phyloP scores from a whole-genome alignment of 2,888 invertebrate species.

The Lasiommata megera region DNA sequence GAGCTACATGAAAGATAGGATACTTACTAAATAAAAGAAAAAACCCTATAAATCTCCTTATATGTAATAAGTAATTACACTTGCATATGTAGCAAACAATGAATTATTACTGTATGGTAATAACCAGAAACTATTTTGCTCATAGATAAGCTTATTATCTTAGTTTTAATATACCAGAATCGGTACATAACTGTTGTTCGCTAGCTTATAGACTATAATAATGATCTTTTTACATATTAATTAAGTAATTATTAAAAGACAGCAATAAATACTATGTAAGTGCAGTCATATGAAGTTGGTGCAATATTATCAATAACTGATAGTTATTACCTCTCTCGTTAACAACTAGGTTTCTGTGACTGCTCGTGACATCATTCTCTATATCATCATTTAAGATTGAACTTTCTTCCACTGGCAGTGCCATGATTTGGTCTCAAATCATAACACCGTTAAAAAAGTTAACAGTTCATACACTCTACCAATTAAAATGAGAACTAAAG shows the following conservation, averaged over 20 bases:
- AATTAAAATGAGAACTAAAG: background rate
- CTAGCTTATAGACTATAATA: background rate
- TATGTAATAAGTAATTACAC: too few relatives aligned
- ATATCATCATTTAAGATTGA: constrained; percentile 71
- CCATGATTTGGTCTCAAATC: constrained; percentile 51
- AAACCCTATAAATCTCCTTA: too few relatives aligned
- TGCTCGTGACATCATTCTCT: constrained; percentile 66
- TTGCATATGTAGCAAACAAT: too few relatives aligned
- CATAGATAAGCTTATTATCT: background rate
- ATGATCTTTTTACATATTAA: constrained; percentile 1
- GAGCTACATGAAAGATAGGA: too few relatives aligned
- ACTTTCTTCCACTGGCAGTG: constrained; percentile 64
- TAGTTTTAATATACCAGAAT: background rate
- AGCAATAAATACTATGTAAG: background rate
- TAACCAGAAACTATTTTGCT: background rate
- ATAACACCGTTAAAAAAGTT: constrained; percentile 32
- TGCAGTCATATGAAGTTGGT: too few relatives aligned
- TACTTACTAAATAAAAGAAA: too few relatives aligned
- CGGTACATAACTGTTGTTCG: background rate
- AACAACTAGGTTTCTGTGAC: constrained; percentile 60
- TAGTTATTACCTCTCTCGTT: constrained; percentile 50
- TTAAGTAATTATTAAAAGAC: background rate
- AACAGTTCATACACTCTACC: background rate
- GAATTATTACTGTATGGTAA: too few relatives aligned
- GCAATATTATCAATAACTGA: background rate